These are phyloP conservation scores for Danio jaintianensis DNA, from an alignment of 2,797 vertebrate species.

Conservation along the genomic window DNA sequence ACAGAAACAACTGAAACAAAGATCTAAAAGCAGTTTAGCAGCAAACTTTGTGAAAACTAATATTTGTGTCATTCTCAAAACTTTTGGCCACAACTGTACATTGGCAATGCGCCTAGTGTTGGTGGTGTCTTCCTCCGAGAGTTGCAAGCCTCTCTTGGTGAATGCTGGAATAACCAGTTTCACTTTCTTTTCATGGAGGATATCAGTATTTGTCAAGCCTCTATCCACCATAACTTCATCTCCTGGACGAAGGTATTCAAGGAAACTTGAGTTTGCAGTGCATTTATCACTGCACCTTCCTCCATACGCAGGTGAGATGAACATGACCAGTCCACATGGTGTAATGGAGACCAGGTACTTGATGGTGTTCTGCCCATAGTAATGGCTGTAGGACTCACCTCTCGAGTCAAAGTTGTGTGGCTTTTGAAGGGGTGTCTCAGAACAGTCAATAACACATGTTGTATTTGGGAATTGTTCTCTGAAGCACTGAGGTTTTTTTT, in stretches of 20 bases:
- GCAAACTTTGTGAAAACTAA: too few species aligned
- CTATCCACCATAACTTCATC: conserved; percentile 18
- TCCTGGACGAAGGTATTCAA: conserved; percentile 11
- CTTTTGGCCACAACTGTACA: too few species aligned
- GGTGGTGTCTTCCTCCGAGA: conserved; percentile 21
- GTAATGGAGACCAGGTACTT: conserved; percentile 43
- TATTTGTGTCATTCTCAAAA: too few species aligned
- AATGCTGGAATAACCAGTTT: conserved; percentile 8
- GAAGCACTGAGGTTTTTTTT: conserved; percentile 14
- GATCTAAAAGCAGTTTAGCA: too few species aligned
- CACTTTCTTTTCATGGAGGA: conserved; percentile 15
- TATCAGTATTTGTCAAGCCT: conserved; percentile 13
- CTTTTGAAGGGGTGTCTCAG: conserved; percentile 39
- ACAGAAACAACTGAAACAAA: too few species aligned
- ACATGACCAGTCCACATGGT: conserved; percentile 53
- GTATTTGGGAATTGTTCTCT: conserved; percentile 30
- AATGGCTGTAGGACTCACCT: conserved; percentile 29
- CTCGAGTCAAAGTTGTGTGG: too few species aligned
- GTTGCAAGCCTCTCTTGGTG: neutral
- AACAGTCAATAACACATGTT: conserved; percentile 42
- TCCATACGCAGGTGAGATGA: conserved; percentile 47
- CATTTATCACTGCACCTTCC: neutral
- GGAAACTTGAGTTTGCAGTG: neutral
- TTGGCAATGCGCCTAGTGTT: too few species aligned
- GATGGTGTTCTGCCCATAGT: conserved; percentile 42